Conservation (phyloP, 2,888 invertebrate species). For the Chrysolina americana region DNA sequence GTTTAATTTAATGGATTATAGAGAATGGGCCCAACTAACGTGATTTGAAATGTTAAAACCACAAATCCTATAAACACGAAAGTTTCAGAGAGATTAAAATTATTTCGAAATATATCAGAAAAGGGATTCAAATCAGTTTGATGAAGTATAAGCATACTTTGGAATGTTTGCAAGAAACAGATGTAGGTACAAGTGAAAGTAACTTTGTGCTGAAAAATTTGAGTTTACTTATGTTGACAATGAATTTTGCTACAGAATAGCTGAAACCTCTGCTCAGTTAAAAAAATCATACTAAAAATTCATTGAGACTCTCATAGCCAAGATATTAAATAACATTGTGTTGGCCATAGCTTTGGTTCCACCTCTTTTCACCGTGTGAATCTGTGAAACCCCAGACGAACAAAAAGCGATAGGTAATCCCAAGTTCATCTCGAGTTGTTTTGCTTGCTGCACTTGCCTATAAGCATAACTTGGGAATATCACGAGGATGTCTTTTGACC, state of each 20-base stretch:
- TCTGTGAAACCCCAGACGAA: background rate
- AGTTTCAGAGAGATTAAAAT: background rate
- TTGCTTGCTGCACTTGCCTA: constrained; percentile 1
- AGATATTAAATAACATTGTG: background rate
- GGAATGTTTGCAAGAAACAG: too few species aligned
- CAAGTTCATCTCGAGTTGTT: constrained; percentile 1
- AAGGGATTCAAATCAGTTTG: background rate
- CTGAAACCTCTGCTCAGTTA: too few species aligned
- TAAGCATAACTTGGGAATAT: constrained; percentile 31
- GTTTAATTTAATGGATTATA: constrained; percentile 1
- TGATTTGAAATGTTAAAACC: background rate
- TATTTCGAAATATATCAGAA: background rate
- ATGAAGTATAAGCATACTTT: too few species aligned
- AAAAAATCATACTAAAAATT: too few species aligned
- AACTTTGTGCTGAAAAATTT: too few species aligned
- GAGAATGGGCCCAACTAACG: background rate
- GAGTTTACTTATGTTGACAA: too few species aligned
- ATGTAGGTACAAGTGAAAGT: too few species aligned
- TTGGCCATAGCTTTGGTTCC: background rate
- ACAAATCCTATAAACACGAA: constrained; percentile 3
- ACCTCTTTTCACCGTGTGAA: background rate
- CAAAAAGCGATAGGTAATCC: constrained; percentile 10
- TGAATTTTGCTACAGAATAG: too few species aligned
- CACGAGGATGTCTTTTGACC: constrained; percentile 42
- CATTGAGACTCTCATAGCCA: too few species aligned